phyloP scores from a whole-genome alignment of 2,888 invertebrate species.

The Plebejus argus region DNA sequence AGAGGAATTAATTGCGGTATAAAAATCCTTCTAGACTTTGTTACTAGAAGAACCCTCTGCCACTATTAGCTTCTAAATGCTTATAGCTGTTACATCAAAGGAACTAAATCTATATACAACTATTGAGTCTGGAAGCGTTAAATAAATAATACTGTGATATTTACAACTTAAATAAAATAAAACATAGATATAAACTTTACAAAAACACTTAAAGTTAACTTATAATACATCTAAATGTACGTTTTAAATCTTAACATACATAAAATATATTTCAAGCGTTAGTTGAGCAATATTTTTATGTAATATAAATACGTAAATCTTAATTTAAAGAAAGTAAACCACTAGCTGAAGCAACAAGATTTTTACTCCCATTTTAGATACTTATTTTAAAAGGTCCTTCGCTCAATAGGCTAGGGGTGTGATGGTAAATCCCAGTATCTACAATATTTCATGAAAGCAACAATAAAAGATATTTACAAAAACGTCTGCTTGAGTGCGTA shows the following conservation, averaged over 20 bases:
- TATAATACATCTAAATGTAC: neutral
- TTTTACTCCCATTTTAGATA: neutral
- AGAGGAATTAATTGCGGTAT: neutral
- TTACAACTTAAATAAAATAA: conserved; percentile 40
- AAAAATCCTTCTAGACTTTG: neutral
- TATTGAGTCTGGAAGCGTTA: conserved; percentile 32
- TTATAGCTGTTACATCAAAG: conserved; percentile 25
- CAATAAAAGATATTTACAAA: conserved; percentile 34
- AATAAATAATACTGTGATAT: conserved; percentile 63
- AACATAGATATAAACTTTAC: conserved; percentile 15
- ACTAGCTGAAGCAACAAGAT: neutral
- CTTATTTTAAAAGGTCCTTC: neutral
- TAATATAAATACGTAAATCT: neutral
- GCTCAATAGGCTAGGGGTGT: neutral
- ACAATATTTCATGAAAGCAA: neutral
- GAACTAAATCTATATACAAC: conserved; percentile 31
- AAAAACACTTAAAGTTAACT: neutral
- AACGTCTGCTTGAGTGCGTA: conserved; percentile 32
- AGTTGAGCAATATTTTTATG: neutral
- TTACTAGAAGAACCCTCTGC: neutral
- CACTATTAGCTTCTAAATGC: neutral
- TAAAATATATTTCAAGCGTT: neutral
- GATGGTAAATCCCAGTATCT: neutral
- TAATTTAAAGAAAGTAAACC: neutral
- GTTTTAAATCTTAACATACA: neutral